These are phyloP conservation scores for Oncorhynchus masou DNA, from an alignment of 2,113 vertebrate genomes.

Conservation along the genomic window DNA sequence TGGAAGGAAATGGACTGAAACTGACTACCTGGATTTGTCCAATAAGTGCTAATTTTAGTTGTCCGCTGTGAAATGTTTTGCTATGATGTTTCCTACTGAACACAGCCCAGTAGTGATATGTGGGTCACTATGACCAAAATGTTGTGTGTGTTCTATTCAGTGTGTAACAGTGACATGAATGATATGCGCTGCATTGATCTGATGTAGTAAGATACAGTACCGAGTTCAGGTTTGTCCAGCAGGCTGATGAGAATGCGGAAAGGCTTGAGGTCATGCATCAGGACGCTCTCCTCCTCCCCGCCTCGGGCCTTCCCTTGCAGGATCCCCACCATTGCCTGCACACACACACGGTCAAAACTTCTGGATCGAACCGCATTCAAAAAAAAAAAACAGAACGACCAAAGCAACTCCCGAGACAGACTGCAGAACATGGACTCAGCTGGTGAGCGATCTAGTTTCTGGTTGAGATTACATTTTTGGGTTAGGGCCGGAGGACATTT, in stretches of 20 bases:
- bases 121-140: background rate
- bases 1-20: background rate
- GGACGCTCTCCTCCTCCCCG: conserved; percentile 87
- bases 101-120: background rate
- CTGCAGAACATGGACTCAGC: background rate
- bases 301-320: conserved; percentile 89
- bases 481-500: background rate
- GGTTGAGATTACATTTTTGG: background rate
- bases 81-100: background rate
- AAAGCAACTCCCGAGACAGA: background rate
- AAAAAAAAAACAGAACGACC: background rate
- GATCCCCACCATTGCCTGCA: conserved; percentile 95
- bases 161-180: background rate
- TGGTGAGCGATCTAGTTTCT: background rate
- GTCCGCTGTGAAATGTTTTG: background rate
- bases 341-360: conserved; percentile 21
- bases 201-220: conserved; percentile 65
- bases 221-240: conserved; percentile 96
- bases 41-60: background rate
- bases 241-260: conserved; percentile 98
- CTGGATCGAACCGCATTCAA: conserved; percentile 8
- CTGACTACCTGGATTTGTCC: too few relatives aligned
- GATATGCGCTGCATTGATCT: background rate
- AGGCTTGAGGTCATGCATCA: conserved; percentile 96
- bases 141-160: background rate